Evolutionary conservation across 2,113 vertebrate genomes (phyloP).

Genomic region (Stercorarius parasiticus): DNA sequence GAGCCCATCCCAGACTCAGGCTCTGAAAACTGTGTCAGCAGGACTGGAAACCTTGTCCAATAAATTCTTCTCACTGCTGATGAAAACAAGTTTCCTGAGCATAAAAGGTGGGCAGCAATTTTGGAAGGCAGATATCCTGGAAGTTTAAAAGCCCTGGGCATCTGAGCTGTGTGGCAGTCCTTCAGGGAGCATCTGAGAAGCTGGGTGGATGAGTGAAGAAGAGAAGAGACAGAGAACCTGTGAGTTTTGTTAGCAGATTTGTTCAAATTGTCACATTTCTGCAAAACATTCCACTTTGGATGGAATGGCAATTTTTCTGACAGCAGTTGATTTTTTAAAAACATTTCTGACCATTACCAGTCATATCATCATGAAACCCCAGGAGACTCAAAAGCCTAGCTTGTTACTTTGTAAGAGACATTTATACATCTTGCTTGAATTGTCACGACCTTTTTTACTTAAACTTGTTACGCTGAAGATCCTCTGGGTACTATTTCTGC

Average conservation of each 20-base stretch:
- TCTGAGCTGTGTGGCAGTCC: neutral
- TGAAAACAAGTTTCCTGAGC: neutral
- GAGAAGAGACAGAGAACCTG: neutral
- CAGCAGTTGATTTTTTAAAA: neutral
- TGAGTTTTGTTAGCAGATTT: neutral
- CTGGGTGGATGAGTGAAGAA: neutral
- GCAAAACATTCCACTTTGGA: neutral
- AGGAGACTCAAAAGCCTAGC: neutral
- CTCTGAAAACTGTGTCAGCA: neutral
- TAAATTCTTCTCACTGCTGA: neutral
- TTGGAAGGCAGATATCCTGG: neutral
- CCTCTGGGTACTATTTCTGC: neutral
- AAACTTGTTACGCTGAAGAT: neutral
- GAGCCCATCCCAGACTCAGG: neutral
- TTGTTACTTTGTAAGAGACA: neutral
- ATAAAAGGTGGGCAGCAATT: neutral
- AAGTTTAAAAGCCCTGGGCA: neutral
- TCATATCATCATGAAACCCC: neutral
- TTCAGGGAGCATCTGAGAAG: neutral
- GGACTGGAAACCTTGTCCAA: neutral
- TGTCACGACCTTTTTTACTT: neutral
- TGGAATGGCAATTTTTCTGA: neutral
- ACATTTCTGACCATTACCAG: neutral
- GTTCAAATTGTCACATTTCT: neutral
- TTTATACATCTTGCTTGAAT: neutral